phyloP scores from a whole-genome alignment of 2,888 invertebrate species.

The Trichopria drosophilae region DNA sequence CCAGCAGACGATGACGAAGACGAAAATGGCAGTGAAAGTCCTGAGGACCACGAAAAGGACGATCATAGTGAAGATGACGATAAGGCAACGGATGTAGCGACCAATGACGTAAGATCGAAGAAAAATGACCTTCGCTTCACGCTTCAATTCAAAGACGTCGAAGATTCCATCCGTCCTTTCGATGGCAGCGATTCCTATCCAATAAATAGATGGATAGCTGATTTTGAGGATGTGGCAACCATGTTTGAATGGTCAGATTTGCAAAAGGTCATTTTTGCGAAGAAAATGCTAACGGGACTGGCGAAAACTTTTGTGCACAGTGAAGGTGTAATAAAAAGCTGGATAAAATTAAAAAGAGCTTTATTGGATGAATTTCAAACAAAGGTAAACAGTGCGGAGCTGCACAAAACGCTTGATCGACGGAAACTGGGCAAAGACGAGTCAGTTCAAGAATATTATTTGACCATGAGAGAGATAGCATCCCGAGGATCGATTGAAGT shows the following conservation, averaged over 20 bases:
- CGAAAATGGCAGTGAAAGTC: too few relatives aligned
- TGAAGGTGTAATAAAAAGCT: conserved; percentile 36
- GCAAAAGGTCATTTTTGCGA: conserved; percentile 42
- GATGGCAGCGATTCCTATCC: conserved; percentile 38
- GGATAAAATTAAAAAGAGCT: conserved; percentile 7
- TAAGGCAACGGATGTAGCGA: too few relatives aligned
- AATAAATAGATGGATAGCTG: conserved; percentile 38
- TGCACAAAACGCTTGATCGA: too few relatives aligned
- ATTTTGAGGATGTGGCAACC: conserved; percentile 41
- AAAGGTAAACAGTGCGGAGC: too few relatives aligned
- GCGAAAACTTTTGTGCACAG: too few relatives aligned
- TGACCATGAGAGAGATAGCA: conserved; percentile 33
- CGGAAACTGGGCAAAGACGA: conserved; percentile 15
- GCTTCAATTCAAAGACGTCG: conserved; percentile 40
- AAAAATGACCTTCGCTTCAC: too few relatives aligned
- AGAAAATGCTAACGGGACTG: conserved; percentile 40
- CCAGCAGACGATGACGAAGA: neutral
- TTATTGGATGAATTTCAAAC: conserved; percentile 9
- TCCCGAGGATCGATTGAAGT: conserved; percentile 31
- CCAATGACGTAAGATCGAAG: too few relatives aligned
- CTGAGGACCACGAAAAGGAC: too few relatives aligned
- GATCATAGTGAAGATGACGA: too few relatives aligned
- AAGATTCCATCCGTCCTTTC: conserved; percentile 38
- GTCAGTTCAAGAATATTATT: conserved; percentile 18
- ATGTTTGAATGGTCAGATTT: conserved; percentile 40